Evolutionary conservation across 2,113 vertebrate genomes (phyloP).

Genomic region (Ranitomeya variabilis): DNA sequence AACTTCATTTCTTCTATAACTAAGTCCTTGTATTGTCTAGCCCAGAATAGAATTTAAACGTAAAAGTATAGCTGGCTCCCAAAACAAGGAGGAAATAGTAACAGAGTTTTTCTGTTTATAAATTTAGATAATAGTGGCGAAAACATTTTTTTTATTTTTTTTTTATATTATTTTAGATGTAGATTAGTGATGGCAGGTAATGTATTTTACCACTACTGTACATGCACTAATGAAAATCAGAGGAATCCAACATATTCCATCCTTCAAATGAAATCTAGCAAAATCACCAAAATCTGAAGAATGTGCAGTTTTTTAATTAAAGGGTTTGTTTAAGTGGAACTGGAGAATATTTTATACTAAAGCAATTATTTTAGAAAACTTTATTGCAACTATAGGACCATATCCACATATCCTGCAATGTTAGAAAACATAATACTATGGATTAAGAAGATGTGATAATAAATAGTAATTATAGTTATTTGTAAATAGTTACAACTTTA

Average conservation of each 20-base stretch:
- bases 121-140: constrained; percentile 72
- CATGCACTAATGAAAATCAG: constrained; percentile 12
- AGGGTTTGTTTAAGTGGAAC: neutral
- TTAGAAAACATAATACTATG: no score
- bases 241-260: neutral
- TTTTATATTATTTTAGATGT: constrained; percentile 71
- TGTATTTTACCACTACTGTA: constrained; percentile 15
- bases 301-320: neutral
- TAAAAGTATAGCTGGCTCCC: constrained; percentile 74
- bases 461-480: no score
- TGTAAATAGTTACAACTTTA: no score
- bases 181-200: constrained; percentile 54
- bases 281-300: no score
- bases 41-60: constrained; percentile 79
- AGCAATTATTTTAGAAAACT: no score
- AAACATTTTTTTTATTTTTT: constrained; percentile 78
- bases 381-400: no score
- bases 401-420: no score
- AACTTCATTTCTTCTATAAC: constrained; percentile 66
- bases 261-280: neutral
- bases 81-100: constrained; percentile 75
- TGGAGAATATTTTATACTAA: neutral
- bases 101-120: constrained; percentile 70
- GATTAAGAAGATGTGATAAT: no score
- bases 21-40: constrained; percentile 72